Base-by-base conservation (phyloP, 2,113 vertebrate genomes). In the Cavia porcellus region DNA sequence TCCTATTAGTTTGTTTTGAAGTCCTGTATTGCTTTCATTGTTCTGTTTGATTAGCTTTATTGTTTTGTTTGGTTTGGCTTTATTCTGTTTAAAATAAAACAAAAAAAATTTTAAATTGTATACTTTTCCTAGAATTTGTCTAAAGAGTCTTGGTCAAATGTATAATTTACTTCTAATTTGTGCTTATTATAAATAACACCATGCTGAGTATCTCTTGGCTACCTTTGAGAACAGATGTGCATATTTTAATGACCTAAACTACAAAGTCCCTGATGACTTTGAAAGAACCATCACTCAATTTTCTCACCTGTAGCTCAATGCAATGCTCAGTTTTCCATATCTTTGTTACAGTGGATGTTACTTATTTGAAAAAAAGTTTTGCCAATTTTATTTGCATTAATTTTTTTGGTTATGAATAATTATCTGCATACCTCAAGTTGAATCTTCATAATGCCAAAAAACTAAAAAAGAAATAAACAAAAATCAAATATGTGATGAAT, bases 141-240 rank as follows among this genome's bases (percentile, higher is more conserved):
- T 90, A 93, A 93, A 75, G 30, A 80, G 62, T 88, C 45, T 82
- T 72, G 59, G 35, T 15, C 74, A 93, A 81, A 70, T 14, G 28
- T 47, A 59, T 28, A 38, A n/a, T 10, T 70, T 93, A 30, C 24
- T 79, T 89, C 57, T 92, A 74, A 50, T 61, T 47, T 86, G 35
- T 32, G 45, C 42, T 75, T 32, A 28, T 61, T 47, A 32, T 47
- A 25, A 64, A 79, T 20, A 80, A 59, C 3, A 30, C 6, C n/a
- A 30, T 38, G 24, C n/a, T 28, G 20, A 81, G 13, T 19, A 81
- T 32, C 2, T 88, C 89, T 87, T n/a, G 55, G 57, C 62, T 90
- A 70, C 12, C 14, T 57, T 4, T 28, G 12, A 50, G 45, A 93
- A 13, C 38, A 28, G 50, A 3, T 28, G 8, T 7, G 52, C 32